A percentile compares a stretch with the other conserved stretches of the same genome.
These are phyloP conservation scores for Cataglyphis altisquamis DNA, from an alignment of 2,888 invertebrate genomes.

Conservation along the genomic window DNA sequence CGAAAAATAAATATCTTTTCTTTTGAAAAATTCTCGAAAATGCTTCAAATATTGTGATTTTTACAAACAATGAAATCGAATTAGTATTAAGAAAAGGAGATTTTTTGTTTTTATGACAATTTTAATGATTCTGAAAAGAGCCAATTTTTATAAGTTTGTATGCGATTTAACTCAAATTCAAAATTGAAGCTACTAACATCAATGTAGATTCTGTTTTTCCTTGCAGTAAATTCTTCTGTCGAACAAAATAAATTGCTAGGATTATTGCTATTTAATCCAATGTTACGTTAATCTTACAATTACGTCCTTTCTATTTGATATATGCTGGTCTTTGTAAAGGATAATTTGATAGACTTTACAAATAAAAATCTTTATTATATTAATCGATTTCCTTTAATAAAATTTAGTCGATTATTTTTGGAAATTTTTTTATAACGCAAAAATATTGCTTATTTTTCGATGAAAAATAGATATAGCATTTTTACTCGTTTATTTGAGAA, in stretches of 20 bases:
- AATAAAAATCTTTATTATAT: neutral
- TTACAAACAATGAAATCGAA: no score
- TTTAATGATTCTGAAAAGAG: no score
- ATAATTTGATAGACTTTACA: neutral
- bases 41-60: no score
- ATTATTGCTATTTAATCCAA: neutral
- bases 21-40: no score
- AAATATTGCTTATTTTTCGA: neutral
- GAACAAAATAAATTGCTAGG: neutral
- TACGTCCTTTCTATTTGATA: neutral
- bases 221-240: neutral
- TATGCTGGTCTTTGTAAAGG: neutral
- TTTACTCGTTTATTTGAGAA: neutral
- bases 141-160: no score
- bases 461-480: neutral
- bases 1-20: no score
- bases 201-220: no score
- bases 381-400: neutral
- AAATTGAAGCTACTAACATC: no score
- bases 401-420: neutral
- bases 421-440: neutral
- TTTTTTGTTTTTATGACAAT: no score
- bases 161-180: no score
- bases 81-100: no score
- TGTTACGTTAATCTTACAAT: neutral